Base-by-base conservation (phyloP, 2,113 vertebrate genomes). In the Spea multiplicata region DNA sequence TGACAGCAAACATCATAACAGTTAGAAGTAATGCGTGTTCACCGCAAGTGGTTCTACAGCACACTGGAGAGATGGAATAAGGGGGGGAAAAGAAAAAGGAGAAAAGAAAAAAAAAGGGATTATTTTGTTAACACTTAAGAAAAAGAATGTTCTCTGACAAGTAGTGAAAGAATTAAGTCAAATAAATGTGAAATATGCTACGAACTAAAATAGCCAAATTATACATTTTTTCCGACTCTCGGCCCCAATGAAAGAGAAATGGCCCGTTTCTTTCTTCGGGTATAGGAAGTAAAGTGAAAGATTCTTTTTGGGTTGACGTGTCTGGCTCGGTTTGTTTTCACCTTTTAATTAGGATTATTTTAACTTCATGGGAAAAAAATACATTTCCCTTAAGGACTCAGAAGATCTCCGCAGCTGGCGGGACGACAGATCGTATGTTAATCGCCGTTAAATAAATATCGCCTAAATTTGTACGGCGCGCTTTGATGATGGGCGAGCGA, bases 1-100 rank as follows among this genome's bases (percentile, higher is more conserved):
- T 94, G 93, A 95, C 93, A 93, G 93, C 91, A 91, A 93, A 91
- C 93, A 95, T 94, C 91, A 89, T 91, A 93, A 93, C 86, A 87
- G 89, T 92, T 90, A 90, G 88, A 85, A 52, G 88, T 88, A 90
- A 93, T 91, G 89, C 86, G 90, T 87, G 88, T 88, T 93, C 85
- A 65, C 86, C 87, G 87, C 90, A 90, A 91, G 88, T 85, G 88
- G 88, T 89, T 71, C 73, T 81, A 88, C 89, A 86, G 52, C 85
- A 88, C 86, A 4, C 87, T 84, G 76, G 87, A 91, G 87, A 90
- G 85, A 90, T 6, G 69, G 83, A 84, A 87, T 83, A 85, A 89
- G 85, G 88, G 6, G 10, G 47, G 47, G 8, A 66, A 45, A 9
- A 14, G 30, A 30, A 2, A 30, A 30, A 30, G 2, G 30, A 30